Conservation (phyloP, 1,140 invertebrate species). For the Coelopa frigida region DNA sequence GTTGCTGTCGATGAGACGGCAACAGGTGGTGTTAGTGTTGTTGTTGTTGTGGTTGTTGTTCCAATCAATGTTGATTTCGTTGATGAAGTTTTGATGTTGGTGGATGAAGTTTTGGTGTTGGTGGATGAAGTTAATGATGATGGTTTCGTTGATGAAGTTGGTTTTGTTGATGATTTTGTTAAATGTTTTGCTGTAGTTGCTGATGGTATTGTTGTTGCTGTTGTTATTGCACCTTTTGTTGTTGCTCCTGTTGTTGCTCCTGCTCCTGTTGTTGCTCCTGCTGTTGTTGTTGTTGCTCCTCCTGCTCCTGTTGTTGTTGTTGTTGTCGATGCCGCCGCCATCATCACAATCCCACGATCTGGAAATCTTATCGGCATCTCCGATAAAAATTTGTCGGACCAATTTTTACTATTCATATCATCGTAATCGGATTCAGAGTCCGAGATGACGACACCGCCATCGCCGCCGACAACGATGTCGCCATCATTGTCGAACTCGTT, state of each 20-base stretch:
- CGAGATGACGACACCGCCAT: not conserved
- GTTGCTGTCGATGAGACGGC: too few species aligned
- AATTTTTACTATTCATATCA: not conserved
- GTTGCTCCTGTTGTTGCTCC: not conserved
- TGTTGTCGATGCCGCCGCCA: not conserved
- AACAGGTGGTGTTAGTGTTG: too few species aligned
- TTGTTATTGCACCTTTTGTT: constrained; percentile 11
- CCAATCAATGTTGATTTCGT: constrained; percentile 4
- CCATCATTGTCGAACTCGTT: not conserved
- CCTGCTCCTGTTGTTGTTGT: not conserved
- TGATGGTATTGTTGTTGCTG: constrained; percentile 20
- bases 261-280: constrained; percentile 13
- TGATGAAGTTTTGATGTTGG: constrained; percentile 7
- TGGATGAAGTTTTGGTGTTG: constrained; percentile 20
- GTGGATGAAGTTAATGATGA: constrained; percentile 8
- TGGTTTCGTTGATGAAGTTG: constrained; percentile 3
- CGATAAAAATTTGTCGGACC: not conserved
- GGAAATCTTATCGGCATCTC: constrained; percentile 9
- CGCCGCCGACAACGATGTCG: too few species aligned
- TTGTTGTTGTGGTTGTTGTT: too few species aligned
- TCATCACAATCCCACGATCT: constrained; percentile 7
- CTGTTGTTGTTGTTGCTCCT: constrained; percentile 21
- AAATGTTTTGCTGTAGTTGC: constrained; percentile 20
- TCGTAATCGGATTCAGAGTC: constrained; percentile 5
- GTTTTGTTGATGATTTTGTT: constrained; percentile 6